phyloP scores from a whole-genome alignment of 2,888 invertebrate genomes.

The Macaria notata region DNA sequence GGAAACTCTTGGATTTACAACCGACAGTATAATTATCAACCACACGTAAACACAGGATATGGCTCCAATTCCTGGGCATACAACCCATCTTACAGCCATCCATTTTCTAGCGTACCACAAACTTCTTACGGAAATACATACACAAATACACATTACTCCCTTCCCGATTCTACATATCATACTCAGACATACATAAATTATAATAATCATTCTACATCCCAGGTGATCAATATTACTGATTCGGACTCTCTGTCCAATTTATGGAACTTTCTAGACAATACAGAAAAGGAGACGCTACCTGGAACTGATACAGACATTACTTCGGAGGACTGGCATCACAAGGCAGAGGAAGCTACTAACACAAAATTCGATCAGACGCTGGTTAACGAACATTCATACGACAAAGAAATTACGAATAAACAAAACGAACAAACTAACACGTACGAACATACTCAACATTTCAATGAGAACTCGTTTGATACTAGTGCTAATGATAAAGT shows the following conservation, averaged over 20 bases:
- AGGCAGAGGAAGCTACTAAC: background rate
- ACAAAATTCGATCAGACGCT: too few species aligned
- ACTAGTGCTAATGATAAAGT: constrained; percentile 3
- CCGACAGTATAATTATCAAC: background rate
- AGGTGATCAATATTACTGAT: constrained; percentile 14
- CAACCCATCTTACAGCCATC: background rate
- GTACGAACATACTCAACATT: constrained; percentile 1
- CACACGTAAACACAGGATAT: background rate
- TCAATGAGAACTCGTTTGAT: constrained; percentile 3
- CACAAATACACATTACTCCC: background rate
- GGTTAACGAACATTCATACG: background rate
- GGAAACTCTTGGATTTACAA: background rate
- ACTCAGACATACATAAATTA: constrained; percentile 4
- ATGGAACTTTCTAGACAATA: constrained; percentile 42
- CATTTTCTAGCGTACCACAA: background rate
- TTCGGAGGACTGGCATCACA: background rate
- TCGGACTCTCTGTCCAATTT: constrained; percentile 34
- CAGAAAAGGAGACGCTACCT: constrained; percentile 35
- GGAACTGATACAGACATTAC: constrained; percentile 7
- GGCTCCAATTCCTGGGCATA: background rate
- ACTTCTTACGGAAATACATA: background rate
- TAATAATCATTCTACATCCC: constrained; percentile 19
- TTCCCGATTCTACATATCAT: constrained; percentile 3
- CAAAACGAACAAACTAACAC: constrained; percentile 2
- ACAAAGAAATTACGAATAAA: background rate